Conservation (phyloP, 2,113 vertebrate genomes). For the Seriola quinqueradiata region DNA sequence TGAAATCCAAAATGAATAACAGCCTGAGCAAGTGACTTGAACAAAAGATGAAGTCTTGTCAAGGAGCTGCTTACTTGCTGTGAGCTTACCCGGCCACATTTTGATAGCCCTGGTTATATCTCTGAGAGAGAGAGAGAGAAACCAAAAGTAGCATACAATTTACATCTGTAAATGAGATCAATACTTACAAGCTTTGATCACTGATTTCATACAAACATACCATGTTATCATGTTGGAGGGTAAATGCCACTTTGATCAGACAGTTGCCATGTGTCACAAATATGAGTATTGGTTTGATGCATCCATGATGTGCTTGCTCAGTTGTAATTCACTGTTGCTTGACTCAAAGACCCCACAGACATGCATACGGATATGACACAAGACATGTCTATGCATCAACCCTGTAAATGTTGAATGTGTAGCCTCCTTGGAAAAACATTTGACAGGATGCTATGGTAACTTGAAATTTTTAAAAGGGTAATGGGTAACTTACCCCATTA, state of each 20-base stretch:
- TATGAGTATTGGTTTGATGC: background rate
- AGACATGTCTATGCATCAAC: too few species aligned
- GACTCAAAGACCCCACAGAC: too few species aligned
- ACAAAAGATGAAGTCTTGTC: background rate
- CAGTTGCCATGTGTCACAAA: background rate
- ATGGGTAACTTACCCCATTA: background rate
- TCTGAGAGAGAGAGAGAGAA: background rate
- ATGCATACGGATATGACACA: too few species aligned
- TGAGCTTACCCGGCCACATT: background rate
- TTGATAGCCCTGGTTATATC: background rate
- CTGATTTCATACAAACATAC: too few species aligned
- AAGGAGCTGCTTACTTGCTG: background rate
- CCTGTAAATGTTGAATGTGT: background rate
- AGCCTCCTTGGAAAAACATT: background rate
- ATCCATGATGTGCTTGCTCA: background rate
- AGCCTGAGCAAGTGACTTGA: background rate
- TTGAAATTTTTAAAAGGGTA: too few species aligned
- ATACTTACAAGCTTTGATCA: background rate
- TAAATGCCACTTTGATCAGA: too few species aligned
- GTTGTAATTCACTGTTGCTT: background rate
- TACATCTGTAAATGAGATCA: background rate
- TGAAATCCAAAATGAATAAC: slow-evolving; percentile 10
- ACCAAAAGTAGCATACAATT: background rate
- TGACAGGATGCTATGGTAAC: background rate
- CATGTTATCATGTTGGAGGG: too few species aligned